Evolutionary conservation across 1,140 invertebrate species (phyloP), one percentile per base, ranked within the genome.

Genomic region (Subanguina moxae): DNA sequence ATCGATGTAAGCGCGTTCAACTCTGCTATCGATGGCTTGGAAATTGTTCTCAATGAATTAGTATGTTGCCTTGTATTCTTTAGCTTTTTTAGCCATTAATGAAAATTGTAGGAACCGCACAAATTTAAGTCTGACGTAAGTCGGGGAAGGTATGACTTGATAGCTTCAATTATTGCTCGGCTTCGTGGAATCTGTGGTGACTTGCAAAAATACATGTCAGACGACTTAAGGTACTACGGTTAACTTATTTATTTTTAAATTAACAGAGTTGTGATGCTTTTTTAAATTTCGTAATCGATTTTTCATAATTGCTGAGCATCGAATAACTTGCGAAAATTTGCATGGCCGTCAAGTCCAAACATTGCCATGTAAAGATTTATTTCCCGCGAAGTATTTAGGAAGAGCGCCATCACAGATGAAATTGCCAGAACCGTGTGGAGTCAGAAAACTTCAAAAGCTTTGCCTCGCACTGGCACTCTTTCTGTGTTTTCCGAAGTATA

Each of bases 371-470:
- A n/a, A n/a, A n/a, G n/a, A n/a, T n/a, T n/a, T n/a, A 38, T 38
- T 38, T 3, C 11, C 32, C 11, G 32, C 32, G 3, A 38, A 38
- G 3, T 38, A 38, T 38, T 43, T 38, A 19, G 17, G 9, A 48
- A 62, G 21, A 42, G 57, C 28, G 62, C 63, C n/a, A 48, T 74
- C 15, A 74, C 74, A 0, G 76, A 78, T 43, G 70, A 74, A 38
- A 77, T 75, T 42, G 74, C 76, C 7, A 57, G 72, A 45, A 64
- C 76, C 1, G 72, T 76, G 25, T 76, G 76, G 76, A 73, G 69
- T 28, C 28, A 42, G n/a, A 74, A 57, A 64, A 62, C 43, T 59
- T 42, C 62, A 17, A 21, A 25, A 62, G 52, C 67, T n/a, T 19
- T 52, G 48, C 57, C 56, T 9, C 43, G 52, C 17, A 25, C 76